Base-by-base conservation (phyloP, 1,140 invertebrate species). In the Samia ricini region DNA sequence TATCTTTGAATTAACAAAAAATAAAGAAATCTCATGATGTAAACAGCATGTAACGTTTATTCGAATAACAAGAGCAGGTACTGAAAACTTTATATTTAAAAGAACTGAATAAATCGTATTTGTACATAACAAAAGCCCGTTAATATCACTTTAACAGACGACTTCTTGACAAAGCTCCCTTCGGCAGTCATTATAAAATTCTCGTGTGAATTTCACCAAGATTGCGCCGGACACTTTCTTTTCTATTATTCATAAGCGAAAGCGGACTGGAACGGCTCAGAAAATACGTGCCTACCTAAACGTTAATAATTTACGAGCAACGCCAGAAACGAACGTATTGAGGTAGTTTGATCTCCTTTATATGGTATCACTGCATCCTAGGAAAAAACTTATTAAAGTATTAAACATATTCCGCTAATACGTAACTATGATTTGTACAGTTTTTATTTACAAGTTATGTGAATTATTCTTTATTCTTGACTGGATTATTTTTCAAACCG, bases 241-340 rank as follows among this genome's bases (percentile, higher is more conserved):
- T 74, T 87, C 76, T 85, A 62, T 87, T 87, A 87, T 87, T 85
- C 82, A 87, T 79, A 83, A 77, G 71, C 69, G 63, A 83, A 86
- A 84, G 80, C 76, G 79, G 66, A 75, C 79, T 79, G 77, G 65
- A 78, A 80, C 76, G 77, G 75, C 79, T 82, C 69, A 79, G 84
- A 84, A 85, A 81, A 81, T 85, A 87, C 83, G 82, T 84, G 81
- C 81, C 83, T 78, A 68, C 71, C 74, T 77, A 72, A 72, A 69
- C 60, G 63, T 87, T 75, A 81, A 87, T 87, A 80, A 81, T 85
- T 72, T 79, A 87, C 68, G 62, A 71, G 52, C 54, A 23, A 4
- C 12, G 57, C 36, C 26, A 50, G 24, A 60, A 54, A 24, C 60
- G 36, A 59, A 63, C 56, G 60, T 60, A 67, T 67, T 49, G 62